Evolutionary conservation across 2,797 vertebrate genomes (phyloP).

Genomic region (Gallinago stenura): DNA sequence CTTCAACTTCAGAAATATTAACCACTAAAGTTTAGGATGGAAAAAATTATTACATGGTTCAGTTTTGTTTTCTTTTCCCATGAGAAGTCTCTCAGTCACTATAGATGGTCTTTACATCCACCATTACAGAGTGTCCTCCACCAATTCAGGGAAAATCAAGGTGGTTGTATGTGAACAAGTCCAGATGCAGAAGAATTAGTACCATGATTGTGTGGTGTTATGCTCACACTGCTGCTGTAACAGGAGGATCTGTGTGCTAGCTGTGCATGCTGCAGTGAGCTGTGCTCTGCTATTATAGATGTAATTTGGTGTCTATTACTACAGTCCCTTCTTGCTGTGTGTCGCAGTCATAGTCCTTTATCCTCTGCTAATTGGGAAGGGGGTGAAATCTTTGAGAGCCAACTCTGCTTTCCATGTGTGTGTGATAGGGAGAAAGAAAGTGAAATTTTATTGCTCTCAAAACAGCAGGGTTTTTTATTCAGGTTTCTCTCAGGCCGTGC

Average conservation of each 20-base stretch:
- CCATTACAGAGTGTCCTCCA: not conserved
- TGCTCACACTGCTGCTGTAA: not conserved
- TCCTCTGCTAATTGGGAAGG: not conserved
- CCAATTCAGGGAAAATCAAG: not conserved
- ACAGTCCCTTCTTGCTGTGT: not conserved
- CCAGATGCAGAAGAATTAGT: not conserved
- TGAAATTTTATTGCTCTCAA: not conserved
- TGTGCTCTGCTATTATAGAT: not conserved
- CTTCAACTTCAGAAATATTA: not conserved
- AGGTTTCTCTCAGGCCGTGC: not conserved
- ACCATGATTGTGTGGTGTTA: rapidly evolving
- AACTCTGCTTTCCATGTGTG: not conserved
- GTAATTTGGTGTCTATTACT: not conserved
- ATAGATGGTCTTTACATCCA: not conserved
- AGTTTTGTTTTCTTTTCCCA: not conserved
- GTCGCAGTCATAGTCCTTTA: not conserved
- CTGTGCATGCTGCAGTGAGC: not conserved
- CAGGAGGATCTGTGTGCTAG: not conserved
- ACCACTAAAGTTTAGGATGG: rapidly evolving
- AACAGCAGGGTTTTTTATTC: not conserved
- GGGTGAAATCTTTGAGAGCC: not conserved
- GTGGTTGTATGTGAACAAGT: not conserved
- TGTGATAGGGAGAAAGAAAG: not conserved
- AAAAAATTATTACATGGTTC: rapidly evolving
- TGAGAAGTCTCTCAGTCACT: not conserved